Evolutionary conservation across 2,888 invertebrate species (phyloP).

Genomic region (Ectemnius cavifrons): DNA sequence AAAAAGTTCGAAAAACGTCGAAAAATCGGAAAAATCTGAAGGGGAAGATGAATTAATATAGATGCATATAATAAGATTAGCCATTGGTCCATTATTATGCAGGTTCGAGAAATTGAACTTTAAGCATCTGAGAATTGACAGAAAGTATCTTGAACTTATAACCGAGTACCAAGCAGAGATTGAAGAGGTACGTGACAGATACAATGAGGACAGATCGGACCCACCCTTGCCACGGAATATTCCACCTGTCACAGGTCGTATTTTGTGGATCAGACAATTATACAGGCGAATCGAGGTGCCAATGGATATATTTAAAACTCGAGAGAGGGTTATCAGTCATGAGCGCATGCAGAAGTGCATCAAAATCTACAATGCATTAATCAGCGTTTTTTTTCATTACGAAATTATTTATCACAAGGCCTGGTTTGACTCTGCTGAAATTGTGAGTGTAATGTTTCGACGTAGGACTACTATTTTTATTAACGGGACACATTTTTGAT

Average conservation of each 20-base stretch:
- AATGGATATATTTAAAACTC: slow-evolving; percentile 82
- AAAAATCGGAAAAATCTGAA: no score
- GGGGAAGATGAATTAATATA: no score
- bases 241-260: slow-evolving; percentile 89
- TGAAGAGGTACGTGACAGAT: slow-evolving; percentile 85
- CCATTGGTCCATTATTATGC: no score
- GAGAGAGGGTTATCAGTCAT: slow-evolving; percentile 80
- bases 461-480: neutral
- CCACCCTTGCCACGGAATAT: slow-evolving; percentile 87
- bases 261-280: slow-evolving; percentile 91
- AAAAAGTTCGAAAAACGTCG: no score
- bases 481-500: neutral
- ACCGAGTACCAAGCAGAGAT: slow-evolving; percentile 85
- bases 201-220: slow-evolving; percentile 87
- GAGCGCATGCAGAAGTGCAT: slow-evolving; percentile 86
- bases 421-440: slow-evolving; percentile 87
- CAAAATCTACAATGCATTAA: slow-evolving; percentile 88
- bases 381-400: slow-evolving; percentile 89
- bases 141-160: slow-evolving; percentile 86
- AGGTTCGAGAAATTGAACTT: slow-evolving; percentile 88
- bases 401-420: slow-evolving; percentile 90
- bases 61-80: no score
- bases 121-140: slow-evolving; percentile 85
- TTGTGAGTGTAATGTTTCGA: slow-evolving; percentile 79
- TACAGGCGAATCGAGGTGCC: slow-evolving; percentile 86